Base-by-base conservation (phyloP, 2,888 invertebrate genomes). In the Sphaeridia pumilis region DNA sequence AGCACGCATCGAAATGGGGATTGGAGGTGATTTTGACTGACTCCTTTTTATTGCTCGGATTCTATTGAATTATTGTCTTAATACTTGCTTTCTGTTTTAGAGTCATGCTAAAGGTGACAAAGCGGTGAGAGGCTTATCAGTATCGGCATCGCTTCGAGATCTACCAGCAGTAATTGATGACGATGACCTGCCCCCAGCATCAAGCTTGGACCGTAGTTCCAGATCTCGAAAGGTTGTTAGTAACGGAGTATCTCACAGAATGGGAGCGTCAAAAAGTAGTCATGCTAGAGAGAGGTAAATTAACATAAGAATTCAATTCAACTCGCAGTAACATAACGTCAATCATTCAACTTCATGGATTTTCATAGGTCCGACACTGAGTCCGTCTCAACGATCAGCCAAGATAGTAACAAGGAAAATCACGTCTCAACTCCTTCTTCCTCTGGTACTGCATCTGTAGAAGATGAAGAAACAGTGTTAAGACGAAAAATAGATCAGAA, bases 331-430 rank as follows among this genome's bases (percentile, higher is more conserved):
- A 31, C 31, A 31, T 31, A 7, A 41, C 7, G 20, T 7, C 22
- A 14, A 5, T 21, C 35, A 34, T 24, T 28, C 35, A 31, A 36
- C 10, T 14, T 31, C 10, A 31, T 10, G 14, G 14, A 31, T 49
- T 46, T 53, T 41, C 34, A 77, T 67, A 79, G 81, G 55, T 82
- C 83, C 46, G 88, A 88, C 71, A 84, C 83, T 0, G 88, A 88
- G 70, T 87, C 86, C 65, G 80, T 87, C 58, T 83, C 84, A 21
- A 82, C 86, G 44, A 77, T 78, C 63, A 83, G 84, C 70, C 84
- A 84, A 70, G 84, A 85, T 65, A 82, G 79, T 60, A 79, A 76
- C 65, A 78, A 77, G 60, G 79, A 80, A 62, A 68, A 67, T 44
- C 58, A 62, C 46, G 60, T 58, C 3, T 60, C 59, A n/a, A 66